phyloP scores from a whole-genome alignment of 2,113 vertebrate genomes.

The Kryptolebias marmoratus region DNA sequence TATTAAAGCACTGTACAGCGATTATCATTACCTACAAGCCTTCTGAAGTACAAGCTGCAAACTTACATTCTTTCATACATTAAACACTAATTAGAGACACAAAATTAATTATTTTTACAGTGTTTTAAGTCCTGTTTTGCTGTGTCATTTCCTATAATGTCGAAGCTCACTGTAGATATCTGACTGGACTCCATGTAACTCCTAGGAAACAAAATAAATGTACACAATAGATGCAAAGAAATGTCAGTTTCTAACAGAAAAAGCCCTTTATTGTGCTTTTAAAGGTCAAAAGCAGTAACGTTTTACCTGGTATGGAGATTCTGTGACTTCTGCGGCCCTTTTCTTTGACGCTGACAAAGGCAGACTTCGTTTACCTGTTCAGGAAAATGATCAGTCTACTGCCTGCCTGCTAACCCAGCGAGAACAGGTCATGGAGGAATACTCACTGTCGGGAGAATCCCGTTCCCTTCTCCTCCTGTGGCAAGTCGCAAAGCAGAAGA shows the following conservation, averaged over 20 bases:
- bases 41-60: neutral
- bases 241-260: neutral
- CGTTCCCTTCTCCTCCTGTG: constrained; percentile 57
- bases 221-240: neutral
- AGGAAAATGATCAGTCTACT: constrained; percentile 1
- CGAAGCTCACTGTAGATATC: constrained; percentile 80
- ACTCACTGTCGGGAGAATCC: constrained; percentile 56
- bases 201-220: constrained; percentile 60
- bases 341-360: constrained; percentile 49
- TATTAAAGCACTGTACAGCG: no score
- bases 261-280: no score
- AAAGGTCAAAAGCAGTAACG: neutral
- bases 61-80: neutral
- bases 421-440: neutral
- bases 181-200: constrained; percentile 79
- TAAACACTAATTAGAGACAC: constrained; percentile 5
- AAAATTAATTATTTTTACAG: neutral
- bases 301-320: constrained; percentile 82
- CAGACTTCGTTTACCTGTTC: constrained; percentile 45
- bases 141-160: constrained; percentile 72
- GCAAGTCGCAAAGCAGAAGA: constrained; percentile 70
- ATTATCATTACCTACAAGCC: neutral
- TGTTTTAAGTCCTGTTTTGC: neutral
- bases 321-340: constrained; percentile 67
- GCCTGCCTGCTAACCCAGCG: neutral